These are phyloP conservation scores for Kryptolebias marmoratus DNA, from an alignment of 2,113 vertebrate genomes.

Conservation along the genomic window DNA sequence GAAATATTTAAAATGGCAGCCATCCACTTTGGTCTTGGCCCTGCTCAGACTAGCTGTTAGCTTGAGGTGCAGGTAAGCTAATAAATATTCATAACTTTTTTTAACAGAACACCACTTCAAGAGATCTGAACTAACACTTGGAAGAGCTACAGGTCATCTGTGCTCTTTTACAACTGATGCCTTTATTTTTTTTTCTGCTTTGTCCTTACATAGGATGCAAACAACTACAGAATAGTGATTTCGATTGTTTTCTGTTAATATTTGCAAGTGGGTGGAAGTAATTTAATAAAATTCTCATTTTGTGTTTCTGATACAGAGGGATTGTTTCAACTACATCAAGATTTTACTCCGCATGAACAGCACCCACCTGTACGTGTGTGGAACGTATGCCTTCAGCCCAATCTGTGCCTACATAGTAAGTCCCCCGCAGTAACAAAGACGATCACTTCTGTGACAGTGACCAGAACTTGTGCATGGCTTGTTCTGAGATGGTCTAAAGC, in stretches of 20 bases:
- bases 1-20: no score
- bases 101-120: no score
- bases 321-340: slow-evolving; percentile 99
- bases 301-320: slow-evolving; percentile 81
- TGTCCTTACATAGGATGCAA: no score
- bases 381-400: slow-evolving; percentile 95
- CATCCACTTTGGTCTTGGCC: no score
- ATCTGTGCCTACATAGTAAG: slow-evolving; percentile 93
- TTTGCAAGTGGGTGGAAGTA: neutral
- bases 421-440: neutral
- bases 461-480: slow-evolving; percentile 1
- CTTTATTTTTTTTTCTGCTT: no score
- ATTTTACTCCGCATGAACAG: slow-evolving; percentile 89
- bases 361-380: slow-evolving; percentile 92
- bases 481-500: slow-evolving; percentile 40
- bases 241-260: neutral
- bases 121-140: no score
- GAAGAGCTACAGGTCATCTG: no score
- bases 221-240: no score
- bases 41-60: no score
- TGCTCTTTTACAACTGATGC: no score
- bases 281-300: neutral
- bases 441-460: slow-evolving; percentile 2
- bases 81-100: no score
- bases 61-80: no score